phyloP scores from a whole-genome alignment of 1,140 invertebrate genomes.

The Ectropis grisescens region DNA sequence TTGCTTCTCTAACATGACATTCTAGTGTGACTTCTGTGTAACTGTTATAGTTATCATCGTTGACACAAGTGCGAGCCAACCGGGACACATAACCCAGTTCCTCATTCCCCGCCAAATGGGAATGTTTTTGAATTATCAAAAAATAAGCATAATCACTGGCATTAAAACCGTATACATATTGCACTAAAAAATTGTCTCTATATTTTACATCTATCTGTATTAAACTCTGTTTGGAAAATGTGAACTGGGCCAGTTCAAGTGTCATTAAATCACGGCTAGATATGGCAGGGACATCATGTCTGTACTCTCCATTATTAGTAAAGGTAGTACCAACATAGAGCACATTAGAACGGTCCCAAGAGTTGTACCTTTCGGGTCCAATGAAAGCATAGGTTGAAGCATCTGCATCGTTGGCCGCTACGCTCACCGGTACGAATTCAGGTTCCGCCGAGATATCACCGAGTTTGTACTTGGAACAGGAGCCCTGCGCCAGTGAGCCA shows the following conservation, averaged over 20 bases:
- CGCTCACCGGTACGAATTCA: constrained; percentile 81
- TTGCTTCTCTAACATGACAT: constrained; percentile 74
- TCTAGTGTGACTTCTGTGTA: constrained; percentile 96
- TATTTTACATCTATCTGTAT: constrained; percentile 95
- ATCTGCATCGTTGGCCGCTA: constrained; percentile 92
- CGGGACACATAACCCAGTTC: constrained; percentile 92
- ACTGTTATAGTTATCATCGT: constrained; percentile 93
- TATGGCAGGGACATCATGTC: constrained; percentile 95
- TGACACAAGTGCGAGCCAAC: constrained; percentile 92
- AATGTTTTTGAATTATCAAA: constrained; percentile 93
- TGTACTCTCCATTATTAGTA: constrained; percentile 91
- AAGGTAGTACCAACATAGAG: constrained; percentile 96
- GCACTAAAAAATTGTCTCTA: constrained; percentile 93
- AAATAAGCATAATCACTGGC: constrained; percentile 96
- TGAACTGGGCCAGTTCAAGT: constrained; percentile 84
- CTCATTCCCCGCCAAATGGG: constrained; percentile 88
- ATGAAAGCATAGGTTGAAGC: constrained; percentile 96
- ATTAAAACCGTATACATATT: constrained; percentile 96
- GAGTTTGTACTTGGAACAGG: constrained; percentile 89
- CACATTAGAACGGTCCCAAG: constrained; percentile 82
- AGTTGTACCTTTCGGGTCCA: constrained; percentile 88
- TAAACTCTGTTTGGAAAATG: constrained; percentile 88
- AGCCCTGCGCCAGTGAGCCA: constrained; percentile 88
- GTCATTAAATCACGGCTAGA: constrained; percentile 86
- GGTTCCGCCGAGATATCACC: constrained; percentile 83